Base-by-base conservation (phyloP, 2,113 vertebrate species). In the Passer domesticus region DNA sequence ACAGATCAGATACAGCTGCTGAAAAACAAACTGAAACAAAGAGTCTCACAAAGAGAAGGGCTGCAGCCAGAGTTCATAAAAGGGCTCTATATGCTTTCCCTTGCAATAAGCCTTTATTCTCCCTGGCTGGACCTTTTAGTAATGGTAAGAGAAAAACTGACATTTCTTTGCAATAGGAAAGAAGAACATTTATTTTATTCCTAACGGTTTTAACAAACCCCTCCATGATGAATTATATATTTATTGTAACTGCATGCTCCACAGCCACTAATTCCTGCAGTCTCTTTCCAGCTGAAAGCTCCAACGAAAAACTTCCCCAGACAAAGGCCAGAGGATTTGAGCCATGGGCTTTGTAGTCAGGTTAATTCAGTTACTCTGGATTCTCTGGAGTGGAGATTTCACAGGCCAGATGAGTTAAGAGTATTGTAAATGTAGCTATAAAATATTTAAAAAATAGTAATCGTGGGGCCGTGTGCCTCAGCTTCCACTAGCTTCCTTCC, bases 11-110 rank as follows among this genome's bases (percentile, higher is more conserved):
- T 83, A 88, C 87, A 95, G 96, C 95, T 95, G 92, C 94, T 92
- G 94, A 95, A 96, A 95, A 95, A 87, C 95, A 97, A 97, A 96
- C 37, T 89, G 94, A 91, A 92, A 95, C 93, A 97, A 84, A 96
- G 91, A 95, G 66, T 43, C 94, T 92, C 84, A 87, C 91, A 96
- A 95, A 91, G 86, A 91, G 83, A 49, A 87, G 52, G 92, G 95
- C 83, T 91, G 87, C 90, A 96, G 93, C 91, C 90, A 94, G 93
- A 97, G 91, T 96, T 95, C 96, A 95, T 95, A 95, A 95, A 97
- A 90, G 93, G 94, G 95, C 87, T 96, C 96, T 96, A 95, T 95
- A 96, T 95, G 96, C 94, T 95, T 95, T 85, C 78, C 70, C 73
- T 77, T 94, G 94, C 59, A 95, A 95, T 74, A 77, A 88, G 91